Percentiles rank a stretch among this genome's conserved stretches.
Evolutionary conservation across 2,797 vertebrate genomes (phyloP).

Genomic region (Artibeus jamaicensis): DNA sequence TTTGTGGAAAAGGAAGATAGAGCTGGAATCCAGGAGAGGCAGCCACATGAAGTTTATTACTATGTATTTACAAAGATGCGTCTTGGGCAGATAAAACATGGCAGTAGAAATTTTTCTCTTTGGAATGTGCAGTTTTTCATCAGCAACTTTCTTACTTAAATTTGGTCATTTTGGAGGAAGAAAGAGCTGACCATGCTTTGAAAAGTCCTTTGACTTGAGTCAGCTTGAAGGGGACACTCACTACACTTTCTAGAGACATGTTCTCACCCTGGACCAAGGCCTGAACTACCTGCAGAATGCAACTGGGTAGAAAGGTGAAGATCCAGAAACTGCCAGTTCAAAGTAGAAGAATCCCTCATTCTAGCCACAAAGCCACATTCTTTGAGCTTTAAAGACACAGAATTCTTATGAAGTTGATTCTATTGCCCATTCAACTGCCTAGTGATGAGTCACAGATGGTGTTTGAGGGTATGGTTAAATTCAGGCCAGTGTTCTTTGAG

Average conservation of each 20-base stretch:
- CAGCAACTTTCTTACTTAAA: neutral
- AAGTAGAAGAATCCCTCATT: neutral
- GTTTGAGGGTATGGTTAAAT: neutral
- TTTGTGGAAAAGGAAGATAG: conserved; percentile 7
- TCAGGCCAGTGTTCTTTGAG: neutral
- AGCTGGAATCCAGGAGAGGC: neutral
- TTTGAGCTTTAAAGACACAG: neutral
- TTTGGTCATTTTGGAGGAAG: neutral
- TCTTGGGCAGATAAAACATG: neutral
- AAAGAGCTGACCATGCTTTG: neutral
- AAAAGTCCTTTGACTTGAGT: neutral
- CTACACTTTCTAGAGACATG: neutral
- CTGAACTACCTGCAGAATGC: neutral
- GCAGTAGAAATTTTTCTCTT: neutral
- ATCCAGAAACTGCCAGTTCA: neutral
- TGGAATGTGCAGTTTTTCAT: neutral
- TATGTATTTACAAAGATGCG: neutral
- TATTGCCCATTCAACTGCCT: neutral
- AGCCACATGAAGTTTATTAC: neutral
- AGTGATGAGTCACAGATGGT: neutral
- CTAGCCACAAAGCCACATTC: neutral
- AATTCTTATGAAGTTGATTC: neutral
- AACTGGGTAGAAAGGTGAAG: neutral
- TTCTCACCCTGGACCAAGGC: neutral
- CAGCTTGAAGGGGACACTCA: neutral